phyloP scores from a whole-genome alignment of 2,797 vertebrate species.

The Pyrocephalus nanus region DNA sequence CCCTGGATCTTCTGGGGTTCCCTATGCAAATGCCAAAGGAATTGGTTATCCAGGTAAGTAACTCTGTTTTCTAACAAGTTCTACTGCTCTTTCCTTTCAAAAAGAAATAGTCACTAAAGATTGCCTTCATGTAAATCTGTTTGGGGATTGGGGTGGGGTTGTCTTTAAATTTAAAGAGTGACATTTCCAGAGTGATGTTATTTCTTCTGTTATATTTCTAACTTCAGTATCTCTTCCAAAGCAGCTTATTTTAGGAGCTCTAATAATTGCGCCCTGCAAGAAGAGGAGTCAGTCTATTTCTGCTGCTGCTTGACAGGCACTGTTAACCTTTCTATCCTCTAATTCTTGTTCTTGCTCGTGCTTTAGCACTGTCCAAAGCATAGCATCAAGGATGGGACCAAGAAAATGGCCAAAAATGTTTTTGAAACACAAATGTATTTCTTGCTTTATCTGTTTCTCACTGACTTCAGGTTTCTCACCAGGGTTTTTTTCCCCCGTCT shows the following conservation, averaged over 20 bases:
- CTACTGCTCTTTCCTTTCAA: neutral
- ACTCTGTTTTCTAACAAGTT: neutral
- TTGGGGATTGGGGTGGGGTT: neutral
- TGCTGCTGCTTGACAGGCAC: neutral
- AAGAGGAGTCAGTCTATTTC: conserved; percentile 31
- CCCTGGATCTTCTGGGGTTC: conserved; percentile 95
- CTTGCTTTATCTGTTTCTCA: neutral
- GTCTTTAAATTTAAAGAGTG: neutral
- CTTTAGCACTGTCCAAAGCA: neutral
- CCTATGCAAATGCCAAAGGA: conserved; percentile 96
- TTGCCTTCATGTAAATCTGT: neutral
- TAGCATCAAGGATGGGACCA: neutral
- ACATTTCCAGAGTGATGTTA: neutral
- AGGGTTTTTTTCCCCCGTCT: fast-evolving
- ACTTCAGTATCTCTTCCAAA: conserved; percentile 2
- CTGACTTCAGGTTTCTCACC: neutral
- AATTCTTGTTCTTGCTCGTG: neutral
- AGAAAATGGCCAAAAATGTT: neutral
- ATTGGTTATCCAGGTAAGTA: conserved; percentile 93
- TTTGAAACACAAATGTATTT: neutral
- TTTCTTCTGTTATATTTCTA: conserved; percentile 3
- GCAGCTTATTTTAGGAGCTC: conserved; percentile 22
- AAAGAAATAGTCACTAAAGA: neutral
- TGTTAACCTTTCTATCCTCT: conserved; percentile 4
- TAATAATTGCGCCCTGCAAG: neutral